A percentile compares a stretch with the other conserved stretches of the same genome.
Conservation (phyloP, 2,797 vertebrate species). For the Chrosomus eos region DNA sequence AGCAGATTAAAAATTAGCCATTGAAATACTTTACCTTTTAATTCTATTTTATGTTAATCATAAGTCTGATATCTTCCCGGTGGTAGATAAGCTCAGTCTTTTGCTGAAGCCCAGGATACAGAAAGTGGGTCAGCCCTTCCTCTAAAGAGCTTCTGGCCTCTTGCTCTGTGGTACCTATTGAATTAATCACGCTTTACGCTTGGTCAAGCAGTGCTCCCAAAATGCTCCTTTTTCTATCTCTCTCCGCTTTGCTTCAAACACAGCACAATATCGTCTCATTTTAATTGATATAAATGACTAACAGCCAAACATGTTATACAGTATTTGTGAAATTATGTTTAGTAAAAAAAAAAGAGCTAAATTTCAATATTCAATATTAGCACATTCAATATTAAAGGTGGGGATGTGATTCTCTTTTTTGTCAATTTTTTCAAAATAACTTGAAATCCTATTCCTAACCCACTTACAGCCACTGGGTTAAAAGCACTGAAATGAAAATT, state of each 20-base stretch:
- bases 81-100: conserved; percentile 55
- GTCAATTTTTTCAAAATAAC: too few species aligned
- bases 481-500: too few species aligned
- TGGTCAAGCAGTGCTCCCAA: conserved; percentile 69
- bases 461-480: too few species aligned
- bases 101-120: conserved; percentile 73
- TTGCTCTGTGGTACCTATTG: conserved; percentile 82
- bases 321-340: background rate
- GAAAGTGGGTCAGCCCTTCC: conserved; percentile 84
- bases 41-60: conserved; percentile 45
- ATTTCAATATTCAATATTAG: background rate
- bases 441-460: too few species aligned
- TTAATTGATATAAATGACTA: conserved; percentile 15
- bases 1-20: conserved; percentile 42
- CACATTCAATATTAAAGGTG: background rate
- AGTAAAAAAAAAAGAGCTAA: background rate
- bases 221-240: conserved; percentile 70
- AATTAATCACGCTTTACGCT: conserved; percentile 85
- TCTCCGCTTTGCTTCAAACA: conserved; percentile 14
- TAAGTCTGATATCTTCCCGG: conserved; percentile 53
- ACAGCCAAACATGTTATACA: background rate
- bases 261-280: conserved; percentile 1
- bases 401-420: too few species aligned
- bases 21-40: conserved; percentile 25
- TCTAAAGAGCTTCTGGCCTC: conserved; percentile 77